A percentile compares a stretch with the other conserved stretches of the same genome.
Evolutionary conservation across 2,797 vertebrate species (phyloP).

Genomic region (Helicolenus hilgendorfi): DNA sequence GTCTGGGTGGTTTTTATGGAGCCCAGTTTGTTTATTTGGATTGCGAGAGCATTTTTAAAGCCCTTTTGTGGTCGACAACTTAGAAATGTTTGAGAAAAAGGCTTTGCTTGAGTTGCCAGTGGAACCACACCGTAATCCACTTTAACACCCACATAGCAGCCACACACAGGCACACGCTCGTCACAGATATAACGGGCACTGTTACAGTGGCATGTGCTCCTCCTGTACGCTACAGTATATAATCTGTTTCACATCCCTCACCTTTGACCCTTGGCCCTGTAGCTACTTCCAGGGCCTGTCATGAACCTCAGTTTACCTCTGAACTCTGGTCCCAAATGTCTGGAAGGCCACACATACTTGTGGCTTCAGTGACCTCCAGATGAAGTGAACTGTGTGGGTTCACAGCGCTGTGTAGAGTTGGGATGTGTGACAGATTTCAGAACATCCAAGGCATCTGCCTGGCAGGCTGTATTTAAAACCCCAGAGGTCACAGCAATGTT

Average conservation of each 20-base stretch:
- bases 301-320: constrained; percentile 35
- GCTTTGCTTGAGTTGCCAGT: constrained; percentile 58
- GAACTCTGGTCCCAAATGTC: constrained; percentile 42
- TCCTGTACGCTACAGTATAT: constrained; percentile 16
- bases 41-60: constrained; percentile 63
- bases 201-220: constrained; percentile 29
- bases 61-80: constrained; percentile 57
- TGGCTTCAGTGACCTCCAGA: constrained; percentile 32
- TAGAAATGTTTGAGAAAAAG: constrained; percentile 63
- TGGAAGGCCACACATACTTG: constrained; percentile 48
- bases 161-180: constrained; percentile 66
- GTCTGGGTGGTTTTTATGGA: constrained; percentile 36
- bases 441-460: constrained; percentile 42
- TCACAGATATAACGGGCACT: constrained; percentile 29
- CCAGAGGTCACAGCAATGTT: constrained; percentile 21
- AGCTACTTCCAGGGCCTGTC: constrained; percentile 47
- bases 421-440: constrained; percentile 35
- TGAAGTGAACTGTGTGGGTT: constrained; percentile 42
- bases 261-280: constrained; percentile 56
- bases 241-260: constrained; percentile 45
- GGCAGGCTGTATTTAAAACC: constrained; percentile 30
- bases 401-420: not conserved
- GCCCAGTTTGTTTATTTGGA: constrained; percentile 71
- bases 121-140: constrained; percentile 73
- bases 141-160: constrained; percentile 37